Evolutionary conservation across 2,113 vertebrate species (phyloP).

Genomic region (Stegostoma tigrinum): DNA sequence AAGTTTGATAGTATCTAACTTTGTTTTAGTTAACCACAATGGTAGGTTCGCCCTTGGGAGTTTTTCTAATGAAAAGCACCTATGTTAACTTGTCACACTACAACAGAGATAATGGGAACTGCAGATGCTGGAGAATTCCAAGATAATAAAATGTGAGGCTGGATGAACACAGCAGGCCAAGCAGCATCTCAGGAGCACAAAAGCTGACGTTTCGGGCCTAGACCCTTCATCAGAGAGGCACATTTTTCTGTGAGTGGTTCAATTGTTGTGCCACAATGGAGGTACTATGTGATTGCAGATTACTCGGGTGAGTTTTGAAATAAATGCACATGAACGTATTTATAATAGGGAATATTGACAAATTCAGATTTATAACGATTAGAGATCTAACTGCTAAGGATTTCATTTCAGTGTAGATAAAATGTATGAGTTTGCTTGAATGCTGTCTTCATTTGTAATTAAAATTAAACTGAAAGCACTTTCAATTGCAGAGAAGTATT

Average conservation of each 20-base stretch:
- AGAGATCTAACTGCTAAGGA: neutral
- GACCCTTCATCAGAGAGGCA: too few species aligned
- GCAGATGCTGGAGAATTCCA: too few species aligned
- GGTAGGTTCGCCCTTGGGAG: too few species aligned
- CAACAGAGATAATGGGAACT: too few species aligned
- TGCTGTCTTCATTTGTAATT: neutral
- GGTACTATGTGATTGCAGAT: neutral
- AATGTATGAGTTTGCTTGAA: neutral
- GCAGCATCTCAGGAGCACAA: too few species aligned
- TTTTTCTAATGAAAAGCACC: neutral
- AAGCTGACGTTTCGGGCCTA: too few species aligned
- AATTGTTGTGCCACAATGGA: neutral
- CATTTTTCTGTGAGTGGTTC: neutral
- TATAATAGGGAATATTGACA: neutral
- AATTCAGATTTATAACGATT: neutral
- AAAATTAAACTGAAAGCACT: neutral
- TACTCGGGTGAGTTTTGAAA: neutral
- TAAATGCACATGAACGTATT: neutral
- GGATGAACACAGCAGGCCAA: too few species aligned
- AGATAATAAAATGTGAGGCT: too few species aligned
- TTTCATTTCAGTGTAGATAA: neutral
- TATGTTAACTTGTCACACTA: neutral
- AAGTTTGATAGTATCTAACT: too few species aligned
- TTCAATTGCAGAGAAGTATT: neutral
- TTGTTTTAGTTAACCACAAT: too few species aligned